phyloP scores from a whole-genome alignment of 37 sponge, comb jelly and placozoan genomes.

The Chondrosia reniformis region DNA sequence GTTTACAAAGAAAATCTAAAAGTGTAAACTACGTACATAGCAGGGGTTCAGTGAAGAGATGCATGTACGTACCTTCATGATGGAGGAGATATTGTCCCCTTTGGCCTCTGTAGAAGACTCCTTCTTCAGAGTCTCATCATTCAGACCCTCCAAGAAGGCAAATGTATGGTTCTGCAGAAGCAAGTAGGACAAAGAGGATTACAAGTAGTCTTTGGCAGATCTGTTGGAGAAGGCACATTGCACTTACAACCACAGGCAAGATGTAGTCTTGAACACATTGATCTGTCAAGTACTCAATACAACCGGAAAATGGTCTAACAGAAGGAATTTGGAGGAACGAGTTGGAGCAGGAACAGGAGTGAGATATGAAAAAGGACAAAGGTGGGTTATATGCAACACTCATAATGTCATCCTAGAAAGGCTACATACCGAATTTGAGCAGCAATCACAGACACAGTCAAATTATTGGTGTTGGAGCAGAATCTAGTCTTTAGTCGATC shows the following conservation, averaged over 20 bases:
- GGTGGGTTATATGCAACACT: background rate
- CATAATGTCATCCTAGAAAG: too few species aligned
- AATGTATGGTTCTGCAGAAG: slow-evolving; percentile 52
- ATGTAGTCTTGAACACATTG: slow-evolving; percentile 64
- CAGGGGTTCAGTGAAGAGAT: too few species aligned
- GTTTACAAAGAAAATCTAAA: too few species aligned
- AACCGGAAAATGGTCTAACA: slow-evolving; percentile 79
- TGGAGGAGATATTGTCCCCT: slow-evolving; percentile 77
- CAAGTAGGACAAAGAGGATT: background rate
- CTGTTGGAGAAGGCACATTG: background rate
- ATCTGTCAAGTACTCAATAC: slow-evolving; percentile 78
- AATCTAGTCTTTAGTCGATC: slow-evolving; percentile 55
- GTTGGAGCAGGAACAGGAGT: background rate
- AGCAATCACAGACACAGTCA: slow-evolving; percentile 77
- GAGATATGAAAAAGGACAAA: background rate
- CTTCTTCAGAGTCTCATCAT: slow-evolving; percentile 87
- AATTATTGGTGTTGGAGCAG: slow-evolving; percentile 31
- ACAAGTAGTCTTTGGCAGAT: too few species aligned
- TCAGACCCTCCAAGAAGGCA: slow-evolving; percentile 68
- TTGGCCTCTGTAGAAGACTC: slow-evolving; percentile 77
- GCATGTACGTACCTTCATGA: slow-evolving; percentile 64
- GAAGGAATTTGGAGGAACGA: background rate
- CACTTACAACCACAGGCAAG: slow-evolving; percentile 78
- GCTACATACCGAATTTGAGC: slow-evolving; percentile 70
- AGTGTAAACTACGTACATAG: too few species aligned